A percentile compares a stretch with the other conserved stretches of the same genome.
Evolutionary conservation across 2,797 vertebrate genomes (phyloP).

Genomic region (Catharus ustulatus): DNA sequence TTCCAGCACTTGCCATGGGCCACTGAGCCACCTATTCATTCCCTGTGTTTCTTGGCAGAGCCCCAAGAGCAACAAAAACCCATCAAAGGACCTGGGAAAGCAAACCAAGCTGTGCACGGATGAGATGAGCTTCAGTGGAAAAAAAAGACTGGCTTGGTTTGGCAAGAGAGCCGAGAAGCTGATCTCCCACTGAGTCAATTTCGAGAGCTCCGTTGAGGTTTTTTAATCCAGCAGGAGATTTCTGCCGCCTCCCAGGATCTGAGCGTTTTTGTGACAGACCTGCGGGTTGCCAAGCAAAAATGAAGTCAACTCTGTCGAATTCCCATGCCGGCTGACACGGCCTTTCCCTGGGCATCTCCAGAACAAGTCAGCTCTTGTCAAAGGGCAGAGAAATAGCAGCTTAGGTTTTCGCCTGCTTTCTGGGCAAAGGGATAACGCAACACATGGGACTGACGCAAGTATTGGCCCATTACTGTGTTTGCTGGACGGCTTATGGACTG

Average conservation of each 20-base stretch:
- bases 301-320: background rate
- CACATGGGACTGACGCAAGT: accelerated
- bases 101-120: background rate
- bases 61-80: slow-evolving; percentile 2
- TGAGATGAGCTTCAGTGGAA: background rate
- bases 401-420: background rate
- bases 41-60: background rate
- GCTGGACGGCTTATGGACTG: background rate
- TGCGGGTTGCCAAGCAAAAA: slow-evolving; percentile 27
- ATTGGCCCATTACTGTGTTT: background rate
- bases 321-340: background rate
- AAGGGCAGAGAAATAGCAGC: background rate
- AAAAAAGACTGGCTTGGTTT: slow-evolving; percentile 5
- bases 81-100: slow-evolving; percentile 47
- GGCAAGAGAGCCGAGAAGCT: slow-evolving; percentile 10
- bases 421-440: background rate
- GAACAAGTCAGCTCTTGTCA: background rate
- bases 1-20: background rate
- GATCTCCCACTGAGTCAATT: slow-evolving; percentile 12
- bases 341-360: background rate
- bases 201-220: slow-evolving; percentile 25
- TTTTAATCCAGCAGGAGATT: slow-evolving; percentile 56
- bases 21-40: slow-evolving; percentile 54
- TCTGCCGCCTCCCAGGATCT: slow-evolving; percentile 24
- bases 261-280: slow-evolving; percentile 38